phyloP scores from a whole-genome alignment of 1,140 invertebrate species.

The Camponotus vicinus region DNA sequence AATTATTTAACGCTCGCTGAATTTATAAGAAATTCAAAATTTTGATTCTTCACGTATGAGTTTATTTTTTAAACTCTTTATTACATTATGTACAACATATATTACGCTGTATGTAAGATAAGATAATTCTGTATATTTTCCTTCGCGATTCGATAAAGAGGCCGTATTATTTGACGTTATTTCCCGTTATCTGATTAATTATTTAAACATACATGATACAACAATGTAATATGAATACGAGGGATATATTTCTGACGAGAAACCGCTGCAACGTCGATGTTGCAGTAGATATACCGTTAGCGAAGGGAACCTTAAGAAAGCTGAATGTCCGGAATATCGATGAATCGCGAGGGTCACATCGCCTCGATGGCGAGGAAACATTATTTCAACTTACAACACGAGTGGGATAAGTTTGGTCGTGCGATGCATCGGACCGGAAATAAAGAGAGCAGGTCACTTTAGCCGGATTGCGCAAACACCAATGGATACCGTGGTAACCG shows the following conservation, averaged over 20 bases:
- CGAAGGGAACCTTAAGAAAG: conserved; percentile 52
- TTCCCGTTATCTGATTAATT: conserved; percentile 13
- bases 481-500: conserved; percentile 1
- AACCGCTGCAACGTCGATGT: conserved; percentile 15
- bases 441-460: conserved; percentile 52
- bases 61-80: not conserved
- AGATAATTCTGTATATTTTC: not conserved
- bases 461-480: conserved; percentile 29
- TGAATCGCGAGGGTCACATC: conserved; percentile 44
- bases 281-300: conserved; percentile 45
- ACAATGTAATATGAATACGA: conserved; percentile 10
- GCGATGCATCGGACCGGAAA: conserved; percentile 27
- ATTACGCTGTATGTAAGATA: not conserved
- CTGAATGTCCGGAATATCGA: conserved; percentile 59
- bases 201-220: conserved; percentile 8
- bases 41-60: not conserved
- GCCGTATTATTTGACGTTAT: conserved; percentile 17
- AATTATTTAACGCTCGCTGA: not conserved
- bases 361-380: conserved; percentile 42
- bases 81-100: not conserved
- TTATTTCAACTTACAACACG: conserved; percentile 53
- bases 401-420: not conserved
- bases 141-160: not conserved
- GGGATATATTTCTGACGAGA: conserved; percentile 9
- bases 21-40: not conserved